phyloP scores from a whole-genome alignment of 2,113 vertebrate species.

The Orycteropus afer region DNA sequence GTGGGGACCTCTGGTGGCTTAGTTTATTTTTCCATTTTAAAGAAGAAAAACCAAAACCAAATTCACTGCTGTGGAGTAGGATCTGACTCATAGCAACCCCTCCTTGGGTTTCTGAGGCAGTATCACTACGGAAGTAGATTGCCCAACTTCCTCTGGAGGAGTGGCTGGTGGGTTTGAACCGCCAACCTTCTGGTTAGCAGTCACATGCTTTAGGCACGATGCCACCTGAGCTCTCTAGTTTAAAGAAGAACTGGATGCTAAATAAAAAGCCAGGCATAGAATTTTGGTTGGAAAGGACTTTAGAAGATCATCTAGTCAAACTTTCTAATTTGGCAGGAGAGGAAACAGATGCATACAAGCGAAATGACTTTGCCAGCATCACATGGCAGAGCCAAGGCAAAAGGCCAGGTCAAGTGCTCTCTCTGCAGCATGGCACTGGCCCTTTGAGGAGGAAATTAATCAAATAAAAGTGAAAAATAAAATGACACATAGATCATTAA shows the following conservation, averaged over 20 bases:
- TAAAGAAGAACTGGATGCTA: no score
- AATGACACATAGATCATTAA: neutral
- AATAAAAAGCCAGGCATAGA: neutral
- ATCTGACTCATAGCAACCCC: no score
- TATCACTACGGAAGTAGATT: no score
- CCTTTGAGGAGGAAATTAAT: neutral
- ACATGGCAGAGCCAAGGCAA: neutral
- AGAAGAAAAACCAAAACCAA: no score
- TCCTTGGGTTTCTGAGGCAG: no score
- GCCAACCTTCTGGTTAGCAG: no score
- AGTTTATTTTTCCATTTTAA: neutral
- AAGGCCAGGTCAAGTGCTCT: neutral
- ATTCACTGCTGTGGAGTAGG: no score
- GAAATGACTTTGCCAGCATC: neutral
- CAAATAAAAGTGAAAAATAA: neutral
- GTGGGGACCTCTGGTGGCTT: slow-evolving; percentile 85
- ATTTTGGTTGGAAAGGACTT: neutral
- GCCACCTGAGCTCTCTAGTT: no score
- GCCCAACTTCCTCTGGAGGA: no score
- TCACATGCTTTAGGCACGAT: no score
- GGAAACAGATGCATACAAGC: neutral
- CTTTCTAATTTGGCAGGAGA: neutral
- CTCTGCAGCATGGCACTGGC: neutral
- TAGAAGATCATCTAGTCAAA: neutral
- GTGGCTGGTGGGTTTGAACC: no score